Evolutionary conservation across 2,797 vertebrate genomes (phyloP).

Genomic region (Petrocephalus sullivani): DNA sequence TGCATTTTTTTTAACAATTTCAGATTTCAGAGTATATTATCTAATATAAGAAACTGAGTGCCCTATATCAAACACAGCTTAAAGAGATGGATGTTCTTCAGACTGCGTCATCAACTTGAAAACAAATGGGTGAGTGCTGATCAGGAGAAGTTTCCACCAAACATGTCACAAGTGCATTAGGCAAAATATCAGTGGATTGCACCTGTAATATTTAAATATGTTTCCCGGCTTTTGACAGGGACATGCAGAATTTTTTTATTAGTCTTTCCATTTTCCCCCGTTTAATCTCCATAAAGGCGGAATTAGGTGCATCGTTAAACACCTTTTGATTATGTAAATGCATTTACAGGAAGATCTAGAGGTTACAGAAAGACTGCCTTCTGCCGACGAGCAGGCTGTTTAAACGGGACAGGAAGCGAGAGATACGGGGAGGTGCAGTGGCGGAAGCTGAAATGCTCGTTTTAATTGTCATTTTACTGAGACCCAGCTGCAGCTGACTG

Average conservation of each 20-base stretch:
- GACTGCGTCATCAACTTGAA: neutral
- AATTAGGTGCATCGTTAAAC: neutral
- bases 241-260: neutral
- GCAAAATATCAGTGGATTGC: neutral
- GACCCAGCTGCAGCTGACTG: neutral
- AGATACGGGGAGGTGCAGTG: neutral
- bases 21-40: neutral
- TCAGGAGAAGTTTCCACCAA: neutral
- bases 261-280: neutral
- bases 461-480: neutral
- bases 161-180: neutral
- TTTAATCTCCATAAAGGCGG: neutral
- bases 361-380: neutral
- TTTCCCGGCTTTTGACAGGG: neutral
- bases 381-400: neutral
- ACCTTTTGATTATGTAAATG: conserved; percentile 1
- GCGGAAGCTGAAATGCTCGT: neutral
- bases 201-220: neutral
- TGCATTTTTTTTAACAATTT: neutral
- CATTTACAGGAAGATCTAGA: neutral
- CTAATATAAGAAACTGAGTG: neutral
- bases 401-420: neutral
- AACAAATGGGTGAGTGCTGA: neutral
- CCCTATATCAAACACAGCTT: neutral
- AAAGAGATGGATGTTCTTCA: neutral